Evolutionary conservation across 2,797 vertebrate genomes (phyloP).

Genomic region (Poeciliopsis presidionis): DNA sequence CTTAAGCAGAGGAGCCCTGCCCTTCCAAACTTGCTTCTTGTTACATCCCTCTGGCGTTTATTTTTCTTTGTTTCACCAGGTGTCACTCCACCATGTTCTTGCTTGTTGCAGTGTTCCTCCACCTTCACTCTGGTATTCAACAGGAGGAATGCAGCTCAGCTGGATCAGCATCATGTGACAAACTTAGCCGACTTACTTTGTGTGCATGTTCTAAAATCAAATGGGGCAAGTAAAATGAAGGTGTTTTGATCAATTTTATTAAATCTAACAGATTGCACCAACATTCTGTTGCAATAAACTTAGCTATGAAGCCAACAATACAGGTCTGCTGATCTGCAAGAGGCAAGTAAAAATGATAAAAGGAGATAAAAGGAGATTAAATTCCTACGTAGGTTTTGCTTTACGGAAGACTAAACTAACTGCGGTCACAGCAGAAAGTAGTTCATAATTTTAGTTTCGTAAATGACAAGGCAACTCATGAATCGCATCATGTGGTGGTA

Average conservation of each 20-base stretch:
- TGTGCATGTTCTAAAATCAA: neutral
- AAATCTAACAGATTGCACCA: neutral
- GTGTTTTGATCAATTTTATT: slow-evolving; percentile 3
- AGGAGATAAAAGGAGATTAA: neutral
- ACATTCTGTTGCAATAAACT: neutral
- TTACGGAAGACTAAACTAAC: neutral
- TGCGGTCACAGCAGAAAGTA: neutral
- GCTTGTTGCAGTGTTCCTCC: slow-evolving; percentile 4
- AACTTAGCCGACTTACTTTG: neutral
- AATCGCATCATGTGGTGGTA: neutral
- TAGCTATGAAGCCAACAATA: neutral
- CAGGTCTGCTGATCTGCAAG: neutral
- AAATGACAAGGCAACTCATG: neutral
- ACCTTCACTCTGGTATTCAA: neutral
- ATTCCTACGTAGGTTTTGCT: neutral
- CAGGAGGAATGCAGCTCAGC: slow-evolving; percentile 11
- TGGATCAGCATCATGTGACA: slow-evolving; percentile 2
- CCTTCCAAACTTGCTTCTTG: neutral
- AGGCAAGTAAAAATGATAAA: neutral
- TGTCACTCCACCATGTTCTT: neutral
- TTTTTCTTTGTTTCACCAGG: slow-evolving; percentile 5
- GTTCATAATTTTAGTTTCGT: neutral
- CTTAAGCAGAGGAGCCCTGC: neutral
- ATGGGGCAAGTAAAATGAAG: neutral
- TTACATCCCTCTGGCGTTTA: neutral